Evolutionary conservation across 2,888 invertebrate genomes (phyloP).

Genomic region (Notocelia uddmanniana): DNA sequence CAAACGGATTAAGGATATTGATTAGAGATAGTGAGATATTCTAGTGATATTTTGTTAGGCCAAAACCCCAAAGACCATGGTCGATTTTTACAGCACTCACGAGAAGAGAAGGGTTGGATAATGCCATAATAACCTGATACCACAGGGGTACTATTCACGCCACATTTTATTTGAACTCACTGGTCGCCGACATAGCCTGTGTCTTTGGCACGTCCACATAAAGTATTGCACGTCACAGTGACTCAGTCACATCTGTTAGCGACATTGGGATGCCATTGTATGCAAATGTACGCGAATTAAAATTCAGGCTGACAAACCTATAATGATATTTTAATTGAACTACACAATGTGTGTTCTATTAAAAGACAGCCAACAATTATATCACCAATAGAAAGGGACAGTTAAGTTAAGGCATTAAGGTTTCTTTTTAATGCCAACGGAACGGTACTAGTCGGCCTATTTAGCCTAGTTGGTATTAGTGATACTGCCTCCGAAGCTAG

Average conservation of each 20-base stretch:
- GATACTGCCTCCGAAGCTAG: too few species aligned
- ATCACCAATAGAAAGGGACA: background rate
- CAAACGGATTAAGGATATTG: too few species aligned
- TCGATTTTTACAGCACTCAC: too few species aligned
- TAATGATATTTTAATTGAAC: slow-evolving; percentile 43
- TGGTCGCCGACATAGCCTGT: slow-evolving; percentile 4
- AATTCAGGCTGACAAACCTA: slow-evolving; percentile 37
- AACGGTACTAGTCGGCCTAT: too few species aligned
- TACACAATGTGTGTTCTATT: slow-evolving; percentile 23
- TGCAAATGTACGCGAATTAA: slow-evolving; percentile 33
- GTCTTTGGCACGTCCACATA: slow-evolving; percentile 19
- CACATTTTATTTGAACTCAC: background rate
- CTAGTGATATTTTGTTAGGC: too few species aligned
- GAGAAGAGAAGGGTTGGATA: too few species aligned
- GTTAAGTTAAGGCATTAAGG: too few species aligned
- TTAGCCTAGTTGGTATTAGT: too few species aligned
- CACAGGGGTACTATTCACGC: background rate
- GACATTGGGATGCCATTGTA: slow-evolving; percentile 36
- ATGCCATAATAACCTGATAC: too few species aligned
- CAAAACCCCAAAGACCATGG: too few species aligned
- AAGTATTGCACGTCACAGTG: slow-evolving; percentile 19
- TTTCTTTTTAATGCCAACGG: too few species aligned
- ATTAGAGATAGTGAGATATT: too few species aligned
- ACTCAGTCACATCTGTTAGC: slow-evolving; percentile 39
- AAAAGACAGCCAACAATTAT: background rate